Conservation (phyloP, 2,888 invertebrate genomes). For the Willowsia nigromaculata region DNA sequence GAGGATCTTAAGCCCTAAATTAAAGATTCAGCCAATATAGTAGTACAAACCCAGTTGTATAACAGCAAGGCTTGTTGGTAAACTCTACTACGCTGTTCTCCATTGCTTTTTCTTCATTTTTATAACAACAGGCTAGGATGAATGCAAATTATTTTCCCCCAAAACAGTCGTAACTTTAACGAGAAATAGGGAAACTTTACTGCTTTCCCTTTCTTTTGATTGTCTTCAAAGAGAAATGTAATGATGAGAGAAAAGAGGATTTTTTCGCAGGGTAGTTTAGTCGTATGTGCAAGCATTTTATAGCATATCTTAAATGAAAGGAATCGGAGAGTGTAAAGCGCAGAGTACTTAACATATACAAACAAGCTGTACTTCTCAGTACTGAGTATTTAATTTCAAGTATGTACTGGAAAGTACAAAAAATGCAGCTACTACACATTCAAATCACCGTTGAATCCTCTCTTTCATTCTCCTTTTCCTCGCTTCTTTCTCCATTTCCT, state of each 20-base stretch:
- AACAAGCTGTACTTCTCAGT: background rate
- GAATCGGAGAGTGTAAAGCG: background rate
- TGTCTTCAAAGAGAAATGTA: constrained; percentile 63
- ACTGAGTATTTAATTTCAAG: constrained; percentile 42
- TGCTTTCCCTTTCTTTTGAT: constrained; percentile 35
- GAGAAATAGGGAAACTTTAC: constrained; percentile 61
- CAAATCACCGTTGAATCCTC: background rate
- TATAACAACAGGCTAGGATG: constrained; percentile 47
- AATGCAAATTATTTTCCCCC: constrained; percentile 71
- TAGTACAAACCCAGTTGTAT: background rate
- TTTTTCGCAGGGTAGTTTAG: constrained; percentile 39
- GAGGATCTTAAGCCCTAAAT: constrained; percentile 58
- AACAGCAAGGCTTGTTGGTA: background rate
- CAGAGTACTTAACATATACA: constrained; percentile 30
- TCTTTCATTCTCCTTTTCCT: background rate
- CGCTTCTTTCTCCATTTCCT: background rate
- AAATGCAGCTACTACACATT: background rate
- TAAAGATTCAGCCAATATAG: constrained; percentile 40
- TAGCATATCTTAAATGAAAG: background rate
- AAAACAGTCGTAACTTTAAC: constrained; percentile 68
- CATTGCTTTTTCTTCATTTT: constrained; percentile 44
- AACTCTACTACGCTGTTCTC: background rate
- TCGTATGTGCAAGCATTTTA: background rate
- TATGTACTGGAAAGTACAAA: background rate
- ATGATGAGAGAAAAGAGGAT: constrained; percentile 65